phyloP scores from a whole-genome alignment of 37 sponge, comb jelly and placozoan species.

The Diacarnus erythraeanus region DNA sequence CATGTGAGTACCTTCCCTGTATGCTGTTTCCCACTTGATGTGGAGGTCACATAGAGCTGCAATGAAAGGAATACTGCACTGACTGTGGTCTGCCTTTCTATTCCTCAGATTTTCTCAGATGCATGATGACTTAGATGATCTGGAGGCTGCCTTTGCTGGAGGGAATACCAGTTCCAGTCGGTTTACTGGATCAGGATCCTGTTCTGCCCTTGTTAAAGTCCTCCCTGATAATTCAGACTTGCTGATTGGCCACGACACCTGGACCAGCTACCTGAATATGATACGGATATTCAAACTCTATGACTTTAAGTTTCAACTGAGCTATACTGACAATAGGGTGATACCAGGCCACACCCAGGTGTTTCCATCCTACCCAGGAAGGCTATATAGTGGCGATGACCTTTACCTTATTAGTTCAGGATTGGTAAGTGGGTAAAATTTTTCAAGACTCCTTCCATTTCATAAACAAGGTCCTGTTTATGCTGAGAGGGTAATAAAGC shows the following conservation, averaged over 20 bases:
- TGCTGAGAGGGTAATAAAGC: too few species aligned
- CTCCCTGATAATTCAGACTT: constrained; percentile 71
- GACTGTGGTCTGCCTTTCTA: too few species aligned
- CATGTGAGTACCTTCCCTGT: too few species aligned
- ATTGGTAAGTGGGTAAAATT: constrained; percentile 42
- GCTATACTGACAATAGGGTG: not conserved
- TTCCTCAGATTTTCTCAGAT: constrained; percentile 72
- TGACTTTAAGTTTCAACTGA: constrained; percentile 48
- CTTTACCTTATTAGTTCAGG: constrained; percentile 80
- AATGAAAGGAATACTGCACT: too few species aligned
- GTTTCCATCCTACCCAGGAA: constrained; percentile 95
- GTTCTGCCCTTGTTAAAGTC: constrained; percentile 93
- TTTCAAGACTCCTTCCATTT: not conserved
- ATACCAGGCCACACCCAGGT: constrained; percentile 69
- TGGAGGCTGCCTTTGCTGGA: constrained; percentile 74
- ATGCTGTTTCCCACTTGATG: too few species aligned
- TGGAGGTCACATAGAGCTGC: too few species aligned
- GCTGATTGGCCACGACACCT: constrained; percentile 89
- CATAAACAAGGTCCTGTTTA: too few species aligned
- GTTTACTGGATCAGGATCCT: constrained; percentile 72
- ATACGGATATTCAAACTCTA: constrained; percentile 84
- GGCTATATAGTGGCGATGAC: constrained; percentile 87
- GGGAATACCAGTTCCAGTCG: not conserved
- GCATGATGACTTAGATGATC: constrained; percentile 79
- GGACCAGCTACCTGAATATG: constrained; percentile 81